phyloP scores from a whole-genome alignment of 2,888 invertebrate genomes.

The Amphipyra berbera region DNA sequence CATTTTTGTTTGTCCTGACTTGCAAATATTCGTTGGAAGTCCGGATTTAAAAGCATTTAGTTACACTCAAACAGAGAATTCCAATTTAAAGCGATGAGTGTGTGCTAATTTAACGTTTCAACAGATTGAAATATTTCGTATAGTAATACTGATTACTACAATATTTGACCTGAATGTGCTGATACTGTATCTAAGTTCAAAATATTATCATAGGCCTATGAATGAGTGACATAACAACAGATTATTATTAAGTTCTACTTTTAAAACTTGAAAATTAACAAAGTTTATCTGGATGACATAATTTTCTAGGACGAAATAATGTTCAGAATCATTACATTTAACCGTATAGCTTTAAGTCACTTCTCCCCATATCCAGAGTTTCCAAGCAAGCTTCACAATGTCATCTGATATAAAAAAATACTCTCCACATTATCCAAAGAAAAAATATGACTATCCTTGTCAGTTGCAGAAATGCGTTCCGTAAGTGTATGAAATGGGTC shows the following conservation, averaged over 20 bases:
- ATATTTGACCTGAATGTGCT: constrained; percentile 44
- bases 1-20: background rate
- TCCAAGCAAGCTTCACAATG: too few relatives aligned
- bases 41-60: background rate
- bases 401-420: too few relatives aligned
- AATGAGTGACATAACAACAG: constrained; percentile 29
- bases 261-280: too few relatives aligned
- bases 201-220: constrained; percentile 16
- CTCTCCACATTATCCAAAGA: too few relatives aligned
- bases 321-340: background rate
- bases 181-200: constrained; percentile 55
- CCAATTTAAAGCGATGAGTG: background rate
- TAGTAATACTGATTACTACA: constrained; percentile 36
- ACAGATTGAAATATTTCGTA: constrained; percentile 15
- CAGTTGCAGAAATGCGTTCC: constrained; percentile 5
- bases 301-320: background rate
- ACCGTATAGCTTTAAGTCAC: background rate
- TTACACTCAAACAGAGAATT: background rate
- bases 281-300: background rate
- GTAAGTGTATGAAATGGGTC: constrained; percentile 14
- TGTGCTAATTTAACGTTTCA: constrained; percentile 8
- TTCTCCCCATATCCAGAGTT: too few relatives aligned
- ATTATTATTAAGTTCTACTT: background rate
- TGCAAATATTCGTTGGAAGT: background rate
- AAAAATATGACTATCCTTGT: too few relatives aligned